These are phyloP conservation scores for Mythimna loreyi DNA, from an alignment of 2,888 invertebrate genomes.

Conservation along the genomic window DNA sequence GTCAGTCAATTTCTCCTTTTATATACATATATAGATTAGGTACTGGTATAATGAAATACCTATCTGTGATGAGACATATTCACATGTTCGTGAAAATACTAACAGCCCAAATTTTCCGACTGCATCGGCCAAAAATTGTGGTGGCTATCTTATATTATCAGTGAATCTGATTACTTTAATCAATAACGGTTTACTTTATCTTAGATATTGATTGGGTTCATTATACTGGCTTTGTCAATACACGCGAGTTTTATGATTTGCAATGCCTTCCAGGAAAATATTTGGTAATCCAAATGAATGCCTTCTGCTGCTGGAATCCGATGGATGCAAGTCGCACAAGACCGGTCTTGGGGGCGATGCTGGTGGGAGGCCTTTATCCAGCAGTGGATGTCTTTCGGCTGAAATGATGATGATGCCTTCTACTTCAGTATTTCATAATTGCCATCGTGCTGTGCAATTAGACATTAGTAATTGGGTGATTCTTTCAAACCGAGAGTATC, in stretches of 20 bases:
- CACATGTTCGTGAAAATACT: no score
- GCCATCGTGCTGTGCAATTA: neutral
- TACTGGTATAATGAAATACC: no score
- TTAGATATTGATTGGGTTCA: neutral
- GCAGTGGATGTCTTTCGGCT: no score
- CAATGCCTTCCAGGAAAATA: neutral
- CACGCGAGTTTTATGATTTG: constrained; percentile 4
- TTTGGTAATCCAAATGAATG: neutral
- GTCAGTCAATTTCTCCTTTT: no score
- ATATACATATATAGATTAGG: no score
- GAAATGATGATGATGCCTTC: no score
- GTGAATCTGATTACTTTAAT: neutral
- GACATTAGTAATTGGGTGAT: neutral
- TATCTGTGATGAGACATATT: neutral
- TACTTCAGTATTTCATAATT: neutral
- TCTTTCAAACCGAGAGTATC: no score
- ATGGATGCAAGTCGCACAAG: no score
- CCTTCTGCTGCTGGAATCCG: no score
- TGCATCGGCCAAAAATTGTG: neutral
- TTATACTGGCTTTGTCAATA: neutral
- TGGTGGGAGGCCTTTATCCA: no score
- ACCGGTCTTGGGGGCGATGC: no score
- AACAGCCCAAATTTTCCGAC: no score
- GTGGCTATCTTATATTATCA: neutral
- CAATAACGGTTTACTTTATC: neutral